These are phyloP conservation scores for Cantharis flavilabris DNA, from an alignment of 2,888 invertebrate species.

Conservation along the genomic window DNA sequence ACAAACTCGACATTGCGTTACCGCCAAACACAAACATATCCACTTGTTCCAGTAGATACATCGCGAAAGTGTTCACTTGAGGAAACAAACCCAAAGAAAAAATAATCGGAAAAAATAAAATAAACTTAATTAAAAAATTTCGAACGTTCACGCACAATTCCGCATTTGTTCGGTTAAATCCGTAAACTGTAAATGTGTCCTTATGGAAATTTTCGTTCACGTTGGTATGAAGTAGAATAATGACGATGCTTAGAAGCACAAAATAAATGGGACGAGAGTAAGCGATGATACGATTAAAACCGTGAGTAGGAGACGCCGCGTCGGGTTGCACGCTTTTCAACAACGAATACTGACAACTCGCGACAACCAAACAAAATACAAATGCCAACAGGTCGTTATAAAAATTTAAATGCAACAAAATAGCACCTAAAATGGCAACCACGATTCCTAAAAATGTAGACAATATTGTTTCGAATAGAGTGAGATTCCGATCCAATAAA, in stretches of 20 bases:
- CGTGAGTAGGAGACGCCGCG: conserved; percentile 97
- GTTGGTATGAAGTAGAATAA: conserved; percentile 47
- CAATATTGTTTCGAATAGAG: conserved; percentile 78
- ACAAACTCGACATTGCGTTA: conserved; percentile 82
- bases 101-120: conserved; percentile 89
- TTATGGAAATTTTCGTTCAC: conserved; percentile 38
- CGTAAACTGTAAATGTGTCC: conserved; percentile 55
- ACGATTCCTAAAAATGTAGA: conserved; percentile 82
- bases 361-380: conserved; percentile 96
- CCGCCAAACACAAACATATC: conserved; percentile 91
- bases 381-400: conserved; percentile 93
- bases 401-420: conserved; percentile 80
- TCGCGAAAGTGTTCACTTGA: conserved; percentile 93
- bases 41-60: conserved; percentile 95
- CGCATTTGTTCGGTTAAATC: conserved; percentile 60
- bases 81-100: conserved; percentile 96
- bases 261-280: conserved; percentile 95
- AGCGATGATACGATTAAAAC: conserved; percentile 92
- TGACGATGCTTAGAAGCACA: conserved; percentile 70
- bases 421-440: conserved; percentile 85
- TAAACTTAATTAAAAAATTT: conserved; percentile 76
- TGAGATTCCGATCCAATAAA: conserved; percentile 89
- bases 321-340: conserved; percentile 98
- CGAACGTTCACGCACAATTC: conserved; percentile 69
- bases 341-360: conserved; percentile 95